Evolutionary conservation across 1,140 invertebrate genomes (phyloP).

Genomic region (Drosophila arawakana): DNA sequence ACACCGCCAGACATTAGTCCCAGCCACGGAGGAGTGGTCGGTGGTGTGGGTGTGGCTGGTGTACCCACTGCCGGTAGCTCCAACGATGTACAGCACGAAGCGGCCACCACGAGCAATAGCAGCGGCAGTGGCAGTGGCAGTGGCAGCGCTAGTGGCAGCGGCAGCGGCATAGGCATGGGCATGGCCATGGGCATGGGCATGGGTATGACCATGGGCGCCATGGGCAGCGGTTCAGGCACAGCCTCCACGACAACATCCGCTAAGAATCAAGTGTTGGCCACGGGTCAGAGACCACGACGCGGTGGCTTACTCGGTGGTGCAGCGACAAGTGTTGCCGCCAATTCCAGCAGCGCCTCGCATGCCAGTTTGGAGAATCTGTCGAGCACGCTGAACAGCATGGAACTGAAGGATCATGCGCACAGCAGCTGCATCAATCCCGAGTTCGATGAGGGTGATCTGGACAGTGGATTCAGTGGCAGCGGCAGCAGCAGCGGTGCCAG

Average conservation of each 20-base stretch:
- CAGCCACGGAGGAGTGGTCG: slow-evolving; percentile 44
- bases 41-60: no score
- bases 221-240: slow-evolving; percentile 5
- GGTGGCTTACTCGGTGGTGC: slow-evolving; percentile 74
- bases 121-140: slow-evolving; percentile 26
- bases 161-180: not conserved
- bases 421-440: slow-evolving; percentile 87
- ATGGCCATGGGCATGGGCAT: slow-evolving; percentile 9
- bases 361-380: slow-evolving; percentile 87
- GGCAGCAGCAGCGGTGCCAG: slow-evolving; percentile 89
- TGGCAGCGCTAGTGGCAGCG: not conserved
- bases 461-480: slow-evolving; percentile 92
- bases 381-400: slow-evolving; percentile 85
- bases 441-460: slow-evolving; percentile 89
- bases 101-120: slow-evolving; percentile 26
- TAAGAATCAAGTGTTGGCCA: slow-evolving; percentile 24
- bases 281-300: slow-evolving; percentile 59
- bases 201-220: slow-evolving; percentile 12
- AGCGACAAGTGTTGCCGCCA: slow-evolving; percentile 54
- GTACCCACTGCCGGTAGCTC: slow-evolving; percentile 11
- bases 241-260: slow-evolving; percentile 16
- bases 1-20: slow-evolving; percentile 76
- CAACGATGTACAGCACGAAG: slow-evolving; percentile 39
- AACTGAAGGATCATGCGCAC: slow-evolving; percentile 87
- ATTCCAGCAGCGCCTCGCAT: slow-evolving; percentile 66